A percentile compares a stretch with the other conserved stretches of the same genome.
These are phyloP conservation scores for Anthonomus grandis DNA, from an alignment of 1,140 invertebrate species.

Conservation along the genomic window DNA sequence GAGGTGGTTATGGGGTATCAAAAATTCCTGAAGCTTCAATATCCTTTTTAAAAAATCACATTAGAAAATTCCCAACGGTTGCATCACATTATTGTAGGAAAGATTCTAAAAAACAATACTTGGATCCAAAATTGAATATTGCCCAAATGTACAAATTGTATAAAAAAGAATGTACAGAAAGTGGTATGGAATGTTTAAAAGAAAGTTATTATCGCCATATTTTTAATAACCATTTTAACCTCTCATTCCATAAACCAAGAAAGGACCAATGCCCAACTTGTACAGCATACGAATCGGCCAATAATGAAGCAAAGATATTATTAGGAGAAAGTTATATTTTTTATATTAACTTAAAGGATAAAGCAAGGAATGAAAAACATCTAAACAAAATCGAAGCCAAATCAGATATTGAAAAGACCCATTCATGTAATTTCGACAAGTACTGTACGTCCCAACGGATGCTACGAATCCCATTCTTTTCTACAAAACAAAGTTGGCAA, in stretches of 20 bases:
- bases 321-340: not conserved
- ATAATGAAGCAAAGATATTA: not conserved
- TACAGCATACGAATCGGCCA: not conserved
- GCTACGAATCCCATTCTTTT: not conserved
- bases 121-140: not conserved
- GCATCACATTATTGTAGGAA: not conserved
- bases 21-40: not conserved
- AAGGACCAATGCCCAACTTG: too few species aligned
- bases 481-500: not conserved
- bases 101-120: not conserved
- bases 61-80: not conserved
- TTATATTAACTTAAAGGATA: not conserved
- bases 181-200: not conserved
- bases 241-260: not conserved
- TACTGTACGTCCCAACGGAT: not conserved
- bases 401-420: not conserved
- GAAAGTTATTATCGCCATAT: not conserved
- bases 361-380: not conserved
- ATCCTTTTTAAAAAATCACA: slow-evolving; percentile 2
- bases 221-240: not conserved
- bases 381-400: not conserved
- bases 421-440: not conserved
- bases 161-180: not conserved
- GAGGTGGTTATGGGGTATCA: too few species aligned
- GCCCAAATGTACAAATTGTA: not conserved